Percentiles rank a stretch among this genome's conserved stretches.
These are phyloP conservation scores for Cheilosia pagana DNA, from an alignment of 2,888 invertebrate species.

Conservation along the genomic window DNA sequence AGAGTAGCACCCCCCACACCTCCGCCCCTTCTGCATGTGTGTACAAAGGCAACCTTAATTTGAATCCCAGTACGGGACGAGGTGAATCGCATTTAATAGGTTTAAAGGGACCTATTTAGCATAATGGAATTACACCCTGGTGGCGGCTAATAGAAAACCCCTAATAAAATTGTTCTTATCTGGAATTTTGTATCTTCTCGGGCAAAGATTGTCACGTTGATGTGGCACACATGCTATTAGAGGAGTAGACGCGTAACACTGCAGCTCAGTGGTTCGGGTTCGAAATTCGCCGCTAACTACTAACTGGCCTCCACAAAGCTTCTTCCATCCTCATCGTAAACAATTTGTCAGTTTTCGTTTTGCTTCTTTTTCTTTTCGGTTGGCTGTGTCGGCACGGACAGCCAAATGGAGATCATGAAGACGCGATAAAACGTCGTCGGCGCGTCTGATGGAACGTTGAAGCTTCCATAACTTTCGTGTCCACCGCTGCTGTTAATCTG, in stretches of 20 bases:
- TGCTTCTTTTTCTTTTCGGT: constrained; percentile 10
- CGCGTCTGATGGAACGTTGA: constrained; percentile 46
- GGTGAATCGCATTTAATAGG: constrained; percentile 74
- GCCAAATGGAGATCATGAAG: constrained; percentile 45
- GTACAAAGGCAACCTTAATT: constrained; percentile 66
- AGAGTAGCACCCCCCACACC: constrained; percentile 11
- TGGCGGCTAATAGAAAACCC: constrained; percentile 75
- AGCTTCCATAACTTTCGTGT: constrained; percentile 69
- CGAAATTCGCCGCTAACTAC: constrained; percentile 8
- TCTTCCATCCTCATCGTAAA: constrained; percentile 43
- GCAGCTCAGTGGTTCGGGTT: constrained; percentile 21
- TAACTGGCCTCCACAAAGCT: constrained; percentile 35
- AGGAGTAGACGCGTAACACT: constrained; percentile 51
- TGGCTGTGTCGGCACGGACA: constrained; percentile 45
- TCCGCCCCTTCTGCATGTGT: constrained; percentile 32
- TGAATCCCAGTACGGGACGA: constrained; percentile 53
- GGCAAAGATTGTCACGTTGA: constrained; percentile 39
- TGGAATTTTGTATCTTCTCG: constrained; percentile 55
- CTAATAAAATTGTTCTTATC: constrained; percentile 71
- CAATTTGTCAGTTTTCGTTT: constrained; percentile 49
- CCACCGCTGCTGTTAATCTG: constrained; percentile 59
- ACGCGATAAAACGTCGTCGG: constrained; percentile 59
- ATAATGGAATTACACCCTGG: constrained; percentile 74
- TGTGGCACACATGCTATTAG: constrained; percentile 53
- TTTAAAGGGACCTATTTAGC: constrained; percentile 75